Base-by-base conservation (phyloP, 2,888 invertebrate species). In the Limnephilus marmoratus region DNA sequence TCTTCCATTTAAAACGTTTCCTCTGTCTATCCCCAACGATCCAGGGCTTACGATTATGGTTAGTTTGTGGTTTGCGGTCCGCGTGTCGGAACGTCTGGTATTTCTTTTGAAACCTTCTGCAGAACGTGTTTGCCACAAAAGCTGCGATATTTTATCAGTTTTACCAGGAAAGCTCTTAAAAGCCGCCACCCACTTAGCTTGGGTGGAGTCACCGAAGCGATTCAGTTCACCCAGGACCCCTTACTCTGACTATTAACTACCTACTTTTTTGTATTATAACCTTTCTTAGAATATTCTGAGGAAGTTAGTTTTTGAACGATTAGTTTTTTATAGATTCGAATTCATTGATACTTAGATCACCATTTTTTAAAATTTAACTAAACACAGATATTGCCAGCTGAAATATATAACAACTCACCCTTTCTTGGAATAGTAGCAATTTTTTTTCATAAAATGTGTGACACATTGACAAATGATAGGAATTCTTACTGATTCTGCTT, bases 61-160 rank as follows among this genome's bases (percentile, higher is more conserved):
- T 68, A n/a, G 68, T 24, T 68, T 68, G 68, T 68, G 68, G 68
- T 68, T 68, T 9, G 68, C 68, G 68, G 68, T 68, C 53, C 18
- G 3, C 53, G 18, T 53, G 18, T 53, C 53, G 53, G 53, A 12
- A 29, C 9, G 82, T 83, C 34, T 24, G 13, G 34, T 15, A 12
- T 83, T 83, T 15, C 83, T 18, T 83, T 83, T 13, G 18, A 37
- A 83, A 34, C n/a, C 34, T 37, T 68, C 68, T 68, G 83, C 24
- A 18, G 83, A 24, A 34, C 83, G 83, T 83, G 83, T 37, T 41
- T 9, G 83, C 83, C 18, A 83, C 83, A 83, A 83, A 83, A 83
- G 83, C 83, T 37, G 83, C 83, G 37, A 83, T 83, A 83, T 83
- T 31, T 83, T 83, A 83, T 83, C 68, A 68, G 68, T 24, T 68